Percentiles rank a stretch among this genome's conserved stretches.
Conservation (phyloP, 2,113 vertebrate species). For the Chascanopsetta lugubris region DNA sequence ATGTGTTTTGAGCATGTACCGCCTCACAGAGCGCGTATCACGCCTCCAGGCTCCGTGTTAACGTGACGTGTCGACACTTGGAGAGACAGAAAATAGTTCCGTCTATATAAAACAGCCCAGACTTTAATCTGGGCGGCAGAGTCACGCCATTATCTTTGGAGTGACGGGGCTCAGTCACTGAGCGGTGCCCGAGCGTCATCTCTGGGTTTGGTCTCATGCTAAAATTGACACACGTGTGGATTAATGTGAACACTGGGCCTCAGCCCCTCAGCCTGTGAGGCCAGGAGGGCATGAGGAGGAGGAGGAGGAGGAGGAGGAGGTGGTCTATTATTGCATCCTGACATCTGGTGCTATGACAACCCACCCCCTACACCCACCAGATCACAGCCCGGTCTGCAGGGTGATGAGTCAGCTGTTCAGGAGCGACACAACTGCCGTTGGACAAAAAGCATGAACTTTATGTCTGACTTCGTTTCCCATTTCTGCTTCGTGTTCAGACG, state of each 20-base stretch:
- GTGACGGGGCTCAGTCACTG: constrained; percentile 42
- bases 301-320: no score
- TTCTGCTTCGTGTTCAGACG: not conserved
- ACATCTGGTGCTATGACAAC: constrained; percentile 58
- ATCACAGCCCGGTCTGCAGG: constrained; percentile 26
- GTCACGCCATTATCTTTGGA: constrained; percentile 18
- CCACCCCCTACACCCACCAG: constrained; percentile 10
- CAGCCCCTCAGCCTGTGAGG: constrained; percentile 48
- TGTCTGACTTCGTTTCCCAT: not conserved
- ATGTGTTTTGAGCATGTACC: no score
- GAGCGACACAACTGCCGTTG: constrained; percentile 31
- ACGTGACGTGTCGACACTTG: not conserved
- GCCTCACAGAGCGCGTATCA: no score
- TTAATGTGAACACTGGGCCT: constrained; percentile 47
- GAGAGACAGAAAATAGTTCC: not conserved
- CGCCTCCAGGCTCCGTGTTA: not conserved
- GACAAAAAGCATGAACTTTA: constrained; percentile 11
- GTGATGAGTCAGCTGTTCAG: constrained; percentile 73
- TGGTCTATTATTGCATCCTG: constrained; percentile 71
- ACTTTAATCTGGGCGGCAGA: constrained; percentile 1
- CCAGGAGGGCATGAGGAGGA: constrained; percentile 50
- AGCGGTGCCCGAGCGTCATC: constrained; percentile 39
- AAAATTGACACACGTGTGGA: constrained; percentile 60
- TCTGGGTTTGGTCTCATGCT: constrained; percentile 50
- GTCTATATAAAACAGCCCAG: not conserved